Percentiles rank a stretch among this genome's conserved stretches.
Conservation (phyloP, 2,113 vertebrate species). For the Onychostruthus taczanowskii region DNA sequence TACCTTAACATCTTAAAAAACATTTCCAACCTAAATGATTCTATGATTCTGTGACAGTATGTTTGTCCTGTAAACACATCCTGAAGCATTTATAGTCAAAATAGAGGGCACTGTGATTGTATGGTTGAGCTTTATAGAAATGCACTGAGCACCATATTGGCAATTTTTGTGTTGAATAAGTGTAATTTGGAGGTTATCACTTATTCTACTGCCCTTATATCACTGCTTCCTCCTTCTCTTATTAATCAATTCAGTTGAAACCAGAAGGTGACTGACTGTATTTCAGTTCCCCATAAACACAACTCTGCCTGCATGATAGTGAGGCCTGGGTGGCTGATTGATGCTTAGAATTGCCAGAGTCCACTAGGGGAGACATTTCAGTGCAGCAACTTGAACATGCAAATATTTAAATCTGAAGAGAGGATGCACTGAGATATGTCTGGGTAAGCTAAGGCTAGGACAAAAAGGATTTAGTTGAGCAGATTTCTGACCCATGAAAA, state of each 20-base stretch:
- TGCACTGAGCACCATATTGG: background rate
- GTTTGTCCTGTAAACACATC: background rate
- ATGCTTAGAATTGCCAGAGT: background rate
- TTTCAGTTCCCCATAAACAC: background rate
- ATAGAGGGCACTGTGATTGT: background rate
- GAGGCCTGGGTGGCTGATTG: background rate
- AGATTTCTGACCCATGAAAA: background rate
- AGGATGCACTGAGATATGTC: background rate
- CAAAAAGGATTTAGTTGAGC: background rate
- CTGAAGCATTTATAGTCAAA: background rate
- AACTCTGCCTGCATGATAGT: background rate
- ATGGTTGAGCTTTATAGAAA: background rate
- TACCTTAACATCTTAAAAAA: background rate
- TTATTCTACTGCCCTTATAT: background rate
- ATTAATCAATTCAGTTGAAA: background rate
- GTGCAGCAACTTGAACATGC: background rate
- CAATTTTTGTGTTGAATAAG: background rate
- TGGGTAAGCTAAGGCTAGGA: background rate
- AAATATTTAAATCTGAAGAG: background rate
- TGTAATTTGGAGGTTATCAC: background rate
- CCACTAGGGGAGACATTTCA: background rate
- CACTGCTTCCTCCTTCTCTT: background rate
- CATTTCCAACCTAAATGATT: background rate
- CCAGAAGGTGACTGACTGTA: background rate
- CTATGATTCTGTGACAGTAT: background rate